Conservation (phyloP, 2,888 invertebrate species). For the Keiferia lycopersicella region DNA sequence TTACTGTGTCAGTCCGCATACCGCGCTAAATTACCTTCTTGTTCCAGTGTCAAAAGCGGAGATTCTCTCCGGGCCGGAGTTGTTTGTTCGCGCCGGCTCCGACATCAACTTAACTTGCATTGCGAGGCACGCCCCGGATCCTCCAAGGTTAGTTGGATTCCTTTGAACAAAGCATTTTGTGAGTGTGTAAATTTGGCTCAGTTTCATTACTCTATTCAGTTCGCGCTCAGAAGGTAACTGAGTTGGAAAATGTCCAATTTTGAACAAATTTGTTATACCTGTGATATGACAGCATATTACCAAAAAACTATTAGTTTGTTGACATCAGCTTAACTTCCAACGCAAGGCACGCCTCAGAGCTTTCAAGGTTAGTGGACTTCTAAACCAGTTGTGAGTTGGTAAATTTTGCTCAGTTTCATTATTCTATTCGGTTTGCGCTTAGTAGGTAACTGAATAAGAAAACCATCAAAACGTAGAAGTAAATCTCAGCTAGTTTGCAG, state of each 20-base stretch:
- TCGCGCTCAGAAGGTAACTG: too few species aligned
- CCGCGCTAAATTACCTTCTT: constrained; percentile 34
- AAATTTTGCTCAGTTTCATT: too few species aligned
- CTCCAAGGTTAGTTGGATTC: constrained; percentile 82
- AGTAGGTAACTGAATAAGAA: too few species aligned
- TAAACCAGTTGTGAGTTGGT: neutral
- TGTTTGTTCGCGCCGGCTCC: constrained; percentile 93
- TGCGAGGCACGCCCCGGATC: constrained; percentile 90
- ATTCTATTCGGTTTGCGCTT: too few species aligned
- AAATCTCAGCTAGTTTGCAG: too few species aligned
- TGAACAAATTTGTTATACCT: too few species aligned
- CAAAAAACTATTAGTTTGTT: too few species aligned
- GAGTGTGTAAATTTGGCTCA: too few species aligned
- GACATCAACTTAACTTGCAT: constrained; percentile 95
- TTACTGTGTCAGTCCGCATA: neutral
- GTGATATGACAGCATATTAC: too few species aligned
- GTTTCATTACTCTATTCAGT: too few species aligned
- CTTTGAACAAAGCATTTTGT: constrained; percentile 9
- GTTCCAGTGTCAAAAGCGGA: constrained; percentile 92
- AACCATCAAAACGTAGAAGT: too few species aligned
- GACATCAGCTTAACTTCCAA: constrained; percentile 95
- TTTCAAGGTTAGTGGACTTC: constrained; percentile 82
- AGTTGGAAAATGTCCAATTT: too few species aligned
- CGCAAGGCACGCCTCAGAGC: constrained; percentile 90
- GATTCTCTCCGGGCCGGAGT: constrained; percentile 91